Conservation (phyloP, 1,140 invertebrate genomes). For the Megalopta genalis region DNA sequence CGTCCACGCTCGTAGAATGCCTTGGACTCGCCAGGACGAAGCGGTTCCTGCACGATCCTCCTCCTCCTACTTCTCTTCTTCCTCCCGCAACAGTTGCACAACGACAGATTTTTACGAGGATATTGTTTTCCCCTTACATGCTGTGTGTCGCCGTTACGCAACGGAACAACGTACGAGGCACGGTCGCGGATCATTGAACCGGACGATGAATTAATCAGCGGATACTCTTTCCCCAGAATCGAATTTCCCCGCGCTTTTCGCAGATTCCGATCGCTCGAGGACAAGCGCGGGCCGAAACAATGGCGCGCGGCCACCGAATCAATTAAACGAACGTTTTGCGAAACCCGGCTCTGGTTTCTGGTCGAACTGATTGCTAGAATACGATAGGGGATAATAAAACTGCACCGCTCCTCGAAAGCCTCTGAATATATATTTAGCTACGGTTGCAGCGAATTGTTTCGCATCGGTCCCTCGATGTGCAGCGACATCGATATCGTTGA, state of each 20-base stretch:
- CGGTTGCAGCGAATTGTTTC: too few relatives aligned
- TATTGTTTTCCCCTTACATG: slow-evolving; percentile 2
- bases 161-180: slow-evolving; percentile 4
- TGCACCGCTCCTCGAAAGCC: too few relatives aligned
- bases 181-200: slow-evolving; percentile 43
- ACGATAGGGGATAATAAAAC: too few relatives aligned
- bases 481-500: too few relatives aligned
- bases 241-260: slow-evolving; percentile 32
- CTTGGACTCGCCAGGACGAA: neutral
- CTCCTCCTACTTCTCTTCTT: neutral
- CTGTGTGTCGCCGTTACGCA: slow-evolving; percentile 12
- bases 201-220: slow-evolving; percentile 44
- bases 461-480: too few relatives aligned
- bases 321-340: neutral
- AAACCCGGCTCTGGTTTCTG: too few relatives aligned
- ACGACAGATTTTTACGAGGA: neutral
- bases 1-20: neutral
- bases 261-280: neutral
- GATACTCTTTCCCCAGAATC: slow-evolving; percentile 27
- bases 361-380: too few relatives aligned
- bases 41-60: neutral
- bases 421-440: too few relatives aligned
- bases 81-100: neutral
- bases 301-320: neutral
- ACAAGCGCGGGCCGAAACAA: neutral